Conservation (phyloP, 2,888 invertebrate species). For the Ectropis crepuscularia region DNA sequence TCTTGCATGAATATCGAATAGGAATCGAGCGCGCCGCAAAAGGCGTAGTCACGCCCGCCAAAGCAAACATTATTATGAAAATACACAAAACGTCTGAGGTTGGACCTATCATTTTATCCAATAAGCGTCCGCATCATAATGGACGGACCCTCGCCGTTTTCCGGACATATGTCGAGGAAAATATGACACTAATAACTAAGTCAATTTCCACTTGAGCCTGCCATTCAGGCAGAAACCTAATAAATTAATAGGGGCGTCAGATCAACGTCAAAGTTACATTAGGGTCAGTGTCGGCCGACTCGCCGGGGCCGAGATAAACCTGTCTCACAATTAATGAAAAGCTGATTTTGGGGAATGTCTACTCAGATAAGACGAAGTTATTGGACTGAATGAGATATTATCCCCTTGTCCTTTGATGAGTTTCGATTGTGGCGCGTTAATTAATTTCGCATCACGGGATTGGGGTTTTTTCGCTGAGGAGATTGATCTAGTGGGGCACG, state of each 20-base stretch:
- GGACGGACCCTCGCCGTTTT: constrained; percentile 53
- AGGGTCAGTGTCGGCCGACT: constrained; percentile 60
- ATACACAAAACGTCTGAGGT: constrained; percentile 40
- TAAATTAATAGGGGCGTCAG: constrained; percentile 76
- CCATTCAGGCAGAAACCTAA: constrained; percentile 56
- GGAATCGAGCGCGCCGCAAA: constrained; percentile 13
- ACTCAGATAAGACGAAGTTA: constrained; percentile 61
- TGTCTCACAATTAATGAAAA: constrained; percentile 76
- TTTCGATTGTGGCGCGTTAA: constrained; percentile 59
- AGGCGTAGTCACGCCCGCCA: constrained; percentile 25
- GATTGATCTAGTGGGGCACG: constrained; percentile 25
- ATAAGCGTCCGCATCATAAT: constrained; percentile 50
- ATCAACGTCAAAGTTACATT: constrained; percentile 71
- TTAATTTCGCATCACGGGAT: constrained; percentile 55
- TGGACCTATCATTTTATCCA: constrained; percentile 44
- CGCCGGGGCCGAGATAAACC: constrained; percentile 60
- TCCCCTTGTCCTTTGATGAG: constrained; percentile 50
- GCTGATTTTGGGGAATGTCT: constrained; percentile 71
- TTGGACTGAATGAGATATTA: constrained; percentile 66
- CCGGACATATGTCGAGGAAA: constrained; percentile 62
- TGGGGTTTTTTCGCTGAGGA: constrained; percentile 29
- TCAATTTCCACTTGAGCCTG: constrained; percentile 63
- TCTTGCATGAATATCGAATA: constrained; percentile 21
- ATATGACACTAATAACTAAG: constrained; percentile 71
- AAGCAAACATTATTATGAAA: constrained; percentile 40